Conservation (phyloP, 2,888 invertebrate species). For the Osmoderma eremita region DNA sequence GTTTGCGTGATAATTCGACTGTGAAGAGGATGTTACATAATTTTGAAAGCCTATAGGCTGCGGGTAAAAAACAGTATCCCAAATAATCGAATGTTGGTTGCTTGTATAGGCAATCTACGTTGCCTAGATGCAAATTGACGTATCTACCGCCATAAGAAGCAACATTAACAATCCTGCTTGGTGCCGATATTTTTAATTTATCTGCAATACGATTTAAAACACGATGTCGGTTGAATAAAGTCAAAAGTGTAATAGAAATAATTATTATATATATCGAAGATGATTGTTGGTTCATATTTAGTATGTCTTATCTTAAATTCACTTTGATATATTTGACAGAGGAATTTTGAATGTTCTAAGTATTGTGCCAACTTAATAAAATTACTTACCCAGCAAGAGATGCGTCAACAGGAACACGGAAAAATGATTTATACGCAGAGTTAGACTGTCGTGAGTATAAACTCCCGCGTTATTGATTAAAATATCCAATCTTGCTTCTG, state of each 20-base stretch:
- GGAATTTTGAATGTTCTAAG: too few species aligned
- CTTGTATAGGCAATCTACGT: too few species aligned
- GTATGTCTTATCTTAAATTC: too few species aligned
- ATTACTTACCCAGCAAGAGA: constrained; percentile 66
- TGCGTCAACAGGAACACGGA: constrained; percentile 71
- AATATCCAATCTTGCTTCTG: constrained; percentile 69
- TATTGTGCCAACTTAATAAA: too few species aligned
- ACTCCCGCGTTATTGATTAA: constrained; percentile 74
- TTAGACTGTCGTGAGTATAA: constrained; percentile 62
- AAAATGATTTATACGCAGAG: constrained; percentile 59
- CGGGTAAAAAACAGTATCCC: background rate
- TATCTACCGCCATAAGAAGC: constrained; percentile 45
- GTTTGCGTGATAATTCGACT: constrained; percentile 48
- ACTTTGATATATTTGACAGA: too few species aligned
- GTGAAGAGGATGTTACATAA: constrained; percentile 53
- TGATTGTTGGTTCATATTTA: too few species aligned
- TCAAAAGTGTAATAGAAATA: too few species aligned
- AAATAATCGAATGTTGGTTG: too few species aligned
- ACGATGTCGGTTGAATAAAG: too few species aligned
- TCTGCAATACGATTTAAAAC: constrained; percentile 54
- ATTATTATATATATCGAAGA: too few species aligned
- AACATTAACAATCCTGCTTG: constrained; percentile 54
- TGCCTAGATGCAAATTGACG: too few species aligned
- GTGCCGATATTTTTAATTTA: constrained; percentile 62
- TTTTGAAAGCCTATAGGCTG: constrained; percentile 47